These are phyloP conservation scores for Cyphotilapia sp. DNA, from an alignment of 2,113 vertebrate genomes.

Conservation along the genomic window DNA sequence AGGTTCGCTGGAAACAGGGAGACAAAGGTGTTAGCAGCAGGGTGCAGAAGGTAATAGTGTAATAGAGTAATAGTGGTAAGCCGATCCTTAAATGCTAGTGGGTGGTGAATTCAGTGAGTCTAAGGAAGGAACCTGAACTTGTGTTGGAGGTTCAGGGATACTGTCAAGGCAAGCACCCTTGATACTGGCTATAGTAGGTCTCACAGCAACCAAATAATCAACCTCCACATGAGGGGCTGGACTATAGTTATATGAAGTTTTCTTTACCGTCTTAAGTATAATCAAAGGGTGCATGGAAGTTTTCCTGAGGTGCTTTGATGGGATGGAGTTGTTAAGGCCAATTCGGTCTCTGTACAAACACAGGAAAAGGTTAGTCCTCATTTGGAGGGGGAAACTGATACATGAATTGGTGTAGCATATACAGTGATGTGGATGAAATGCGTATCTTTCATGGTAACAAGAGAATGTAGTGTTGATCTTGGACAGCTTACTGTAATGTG, in stretches of 20 bases:
- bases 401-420: not conserved
- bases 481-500: not conserved
- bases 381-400: not conserved
- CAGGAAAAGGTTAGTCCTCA: not conserved
- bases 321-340: not conserved
- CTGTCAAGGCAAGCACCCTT: not conserved
- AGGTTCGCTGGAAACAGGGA: not conserved
- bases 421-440: not conserved
- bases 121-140: not conserved
- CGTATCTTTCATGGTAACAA: not conserved
- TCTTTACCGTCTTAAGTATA: not conserved
- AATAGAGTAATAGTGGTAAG: not conserved
- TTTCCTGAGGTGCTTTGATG: not conserved
- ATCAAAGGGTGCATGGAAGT: not conserved
- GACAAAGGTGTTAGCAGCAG: not conserved
- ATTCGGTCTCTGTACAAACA: not conserved
- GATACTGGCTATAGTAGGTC: accelerated
- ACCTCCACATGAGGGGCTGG: not conserved
- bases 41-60: not conserved
- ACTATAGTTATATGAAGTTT: not conserved
- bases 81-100: not conserved
- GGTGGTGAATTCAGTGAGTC: not conserved
- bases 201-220: not conserved
- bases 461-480: not conserved
- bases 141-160: not conserved